A percentile compares a stretch with the other conserved stretches of the same genome.
Evolutionary conservation across 2,888 invertebrate species (phyloP).

Genomic region (Latheticus oryzae): DNA sequence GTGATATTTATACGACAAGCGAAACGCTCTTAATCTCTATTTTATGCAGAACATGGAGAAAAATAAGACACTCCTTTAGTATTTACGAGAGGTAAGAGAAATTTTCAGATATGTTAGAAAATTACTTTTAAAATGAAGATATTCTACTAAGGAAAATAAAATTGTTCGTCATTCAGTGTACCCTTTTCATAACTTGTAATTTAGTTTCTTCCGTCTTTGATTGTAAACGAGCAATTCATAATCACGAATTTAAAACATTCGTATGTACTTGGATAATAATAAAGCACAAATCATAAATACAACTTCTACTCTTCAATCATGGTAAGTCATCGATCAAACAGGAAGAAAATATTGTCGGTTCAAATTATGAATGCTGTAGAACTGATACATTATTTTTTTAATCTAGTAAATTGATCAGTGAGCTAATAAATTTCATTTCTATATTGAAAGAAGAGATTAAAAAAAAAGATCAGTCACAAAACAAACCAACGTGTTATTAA

Average conservation of each 20-base stretch:
- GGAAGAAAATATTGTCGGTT: slow-evolving; percentile 14
- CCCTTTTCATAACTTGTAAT: no score
- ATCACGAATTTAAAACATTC: slow-evolving; percentile 26
- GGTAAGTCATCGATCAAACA: slow-evolving; percentile 23
- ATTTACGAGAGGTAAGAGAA: no score
- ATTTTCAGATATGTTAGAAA: no score
- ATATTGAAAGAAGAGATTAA: slow-evolving; percentile 8
- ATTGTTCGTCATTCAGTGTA: no score
- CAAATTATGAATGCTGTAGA: slow-evolving; percentile 12
- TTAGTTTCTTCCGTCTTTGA: no score
- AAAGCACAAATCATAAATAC: slow-evolving; percentile 14
- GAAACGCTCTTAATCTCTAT: slow-evolving; percentile 15
- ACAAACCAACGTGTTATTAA: slow-evolving; percentile 15
- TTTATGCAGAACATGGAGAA: no score
- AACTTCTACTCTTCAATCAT: slow-evolving; percentile 9
- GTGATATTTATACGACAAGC: slow-evolving; percentile 12
- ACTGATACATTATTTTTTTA: slow-evolving; percentile 40
- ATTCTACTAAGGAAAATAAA: no score
- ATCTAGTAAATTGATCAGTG: slow-evolving; percentile 36
- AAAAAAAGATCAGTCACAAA: slow-evolving; percentile 20
- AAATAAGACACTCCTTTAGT: no score
- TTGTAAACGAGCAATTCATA: slow-evolving; percentile 30
- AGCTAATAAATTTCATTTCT: slow-evolving; percentile 21
- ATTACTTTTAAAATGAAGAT: no score
- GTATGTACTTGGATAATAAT: slow-evolving; percentile 30